Percentiles rank a stretch among this genome's conserved stretches.
Conservation (phyloP, 2,113 vertebrate species). For the Charina bottae region DNA sequence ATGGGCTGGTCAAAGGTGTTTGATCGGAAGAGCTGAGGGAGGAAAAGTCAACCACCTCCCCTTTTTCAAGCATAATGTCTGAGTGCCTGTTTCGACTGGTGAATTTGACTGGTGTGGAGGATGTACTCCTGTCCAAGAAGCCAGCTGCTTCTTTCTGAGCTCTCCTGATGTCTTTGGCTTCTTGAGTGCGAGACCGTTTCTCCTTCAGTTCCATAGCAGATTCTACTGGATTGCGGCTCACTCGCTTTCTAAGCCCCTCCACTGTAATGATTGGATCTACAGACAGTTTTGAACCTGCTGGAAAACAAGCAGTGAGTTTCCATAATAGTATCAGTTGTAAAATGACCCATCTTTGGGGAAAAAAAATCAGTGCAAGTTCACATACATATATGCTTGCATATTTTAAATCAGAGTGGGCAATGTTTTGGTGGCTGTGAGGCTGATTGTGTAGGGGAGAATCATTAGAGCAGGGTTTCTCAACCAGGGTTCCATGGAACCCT, state of each 20-base stretch:
- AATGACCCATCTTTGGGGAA: not conserved
- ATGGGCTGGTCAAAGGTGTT: conserved; percentile 92
- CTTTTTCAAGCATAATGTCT: conserved; percentile 88
- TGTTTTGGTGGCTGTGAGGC: not conserved
- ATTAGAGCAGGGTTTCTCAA: not conserved
- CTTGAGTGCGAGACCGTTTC: conserved; percentile 93
- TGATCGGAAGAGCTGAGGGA: conserved; percentile 94
- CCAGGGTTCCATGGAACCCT: too few species aligned
- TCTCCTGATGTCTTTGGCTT: conserved; percentile 95
- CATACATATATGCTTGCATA: not conserved
- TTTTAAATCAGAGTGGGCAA: not conserved
- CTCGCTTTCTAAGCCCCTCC: conserved; percentile 88
- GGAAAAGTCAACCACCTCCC: conserved; percentile 95
- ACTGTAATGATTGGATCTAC: conserved; percentile 92
- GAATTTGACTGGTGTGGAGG: conserved; percentile 88
- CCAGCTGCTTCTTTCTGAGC: conserved; percentile 92
- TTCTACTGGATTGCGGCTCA: conserved; percentile 88
- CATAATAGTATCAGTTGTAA: not conserved
- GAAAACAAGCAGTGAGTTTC: conserved; percentile 44
- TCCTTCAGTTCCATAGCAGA: conserved; percentile 97
- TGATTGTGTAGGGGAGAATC: not conserved
- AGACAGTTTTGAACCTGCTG: conserved; percentile 77
- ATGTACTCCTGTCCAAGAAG: conserved; percentile 84
- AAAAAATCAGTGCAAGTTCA: not conserved
- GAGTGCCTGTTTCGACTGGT: conserved; percentile 75